phyloP scores from a whole-genome alignment of 2,113 vertebrate genomes.

The Theropithecus gelada region DNA sequence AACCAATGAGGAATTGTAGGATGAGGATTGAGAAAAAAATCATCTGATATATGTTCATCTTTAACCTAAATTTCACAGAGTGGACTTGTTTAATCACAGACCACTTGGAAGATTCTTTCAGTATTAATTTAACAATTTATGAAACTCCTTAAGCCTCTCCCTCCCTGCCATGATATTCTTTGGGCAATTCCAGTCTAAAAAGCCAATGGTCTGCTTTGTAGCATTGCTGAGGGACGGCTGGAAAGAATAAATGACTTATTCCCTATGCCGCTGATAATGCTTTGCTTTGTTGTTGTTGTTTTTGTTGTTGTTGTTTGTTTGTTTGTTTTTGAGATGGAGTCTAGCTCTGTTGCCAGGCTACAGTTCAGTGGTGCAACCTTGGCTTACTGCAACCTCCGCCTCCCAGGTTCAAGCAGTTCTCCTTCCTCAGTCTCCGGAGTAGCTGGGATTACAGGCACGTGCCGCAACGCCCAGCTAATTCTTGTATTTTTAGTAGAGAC shows the following conservation, averaged over 20 bases:
- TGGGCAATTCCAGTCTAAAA: not conserved
- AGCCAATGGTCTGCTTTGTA: not conserved
- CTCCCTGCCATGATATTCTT: not conserved
- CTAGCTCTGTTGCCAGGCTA: too few relatives aligned
- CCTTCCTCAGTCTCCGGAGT: too few relatives aligned
- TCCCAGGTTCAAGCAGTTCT: too few relatives aligned
- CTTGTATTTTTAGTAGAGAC: too few relatives aligned
- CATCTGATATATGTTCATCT: not conserved
- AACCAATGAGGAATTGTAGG: not conserved
- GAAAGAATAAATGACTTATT: conserved; percentile 12
- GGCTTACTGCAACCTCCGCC: too few relatives aligned
- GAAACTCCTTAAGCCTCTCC: not conserved
- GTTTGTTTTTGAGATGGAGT: too few relatives aligned
- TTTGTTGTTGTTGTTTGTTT: too few relatives aligned
- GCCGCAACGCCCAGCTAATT: too few relatives aligned
- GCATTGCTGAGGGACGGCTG: not conserved
- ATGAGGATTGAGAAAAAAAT: not conserved
- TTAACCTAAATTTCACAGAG: not conserved
- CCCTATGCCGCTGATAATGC: not conserved
- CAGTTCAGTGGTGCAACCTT: too few relatives aligned
- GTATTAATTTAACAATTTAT: not conserved
- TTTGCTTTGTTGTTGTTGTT: too few relatives aligned
- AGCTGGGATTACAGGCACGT: too few relatives aligned
- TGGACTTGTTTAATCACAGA: not conserved
- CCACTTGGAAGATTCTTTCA: not conserved